Conservation (phyloP, 2,797 vertebrate genomes). For the Accipiter fasciatus region DNA sequence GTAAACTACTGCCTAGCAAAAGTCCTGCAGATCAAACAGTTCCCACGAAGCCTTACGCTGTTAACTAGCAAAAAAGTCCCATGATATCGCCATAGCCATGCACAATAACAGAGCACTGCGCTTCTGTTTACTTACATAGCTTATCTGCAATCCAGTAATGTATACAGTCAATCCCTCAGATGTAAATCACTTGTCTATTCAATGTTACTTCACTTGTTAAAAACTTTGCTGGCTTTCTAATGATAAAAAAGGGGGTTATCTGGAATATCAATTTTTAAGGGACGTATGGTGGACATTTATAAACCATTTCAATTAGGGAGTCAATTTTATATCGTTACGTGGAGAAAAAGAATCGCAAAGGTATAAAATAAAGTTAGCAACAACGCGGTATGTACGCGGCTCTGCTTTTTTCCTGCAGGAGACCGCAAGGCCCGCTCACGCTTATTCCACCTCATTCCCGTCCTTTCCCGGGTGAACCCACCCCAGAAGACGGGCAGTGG, state of each 20-base stretch:
- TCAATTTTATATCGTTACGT: not conserved
- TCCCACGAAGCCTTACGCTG: slow-evolving; percentile 54
- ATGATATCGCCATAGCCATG: slow-evolving; percentile 4
- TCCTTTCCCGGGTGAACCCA: not conserved
- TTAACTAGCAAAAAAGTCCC: slow-evolving; percentile 56
- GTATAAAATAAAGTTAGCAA: not conserved
- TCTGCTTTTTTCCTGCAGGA: not conserved
- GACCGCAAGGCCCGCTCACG: not conserved
- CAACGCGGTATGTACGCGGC: rapidly evolving
- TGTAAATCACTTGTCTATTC: slow-evolving; percentile 30
- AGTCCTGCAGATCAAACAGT: slow-evolving; percentile 58
- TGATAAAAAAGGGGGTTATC: not conserved
- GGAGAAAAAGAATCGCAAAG: not conserved
- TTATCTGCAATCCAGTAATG: slow-evolving; percentile 38
- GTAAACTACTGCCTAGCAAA: slow-evolving; percentile 57
- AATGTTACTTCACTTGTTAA: not conserved
- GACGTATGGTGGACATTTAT: not conserved
- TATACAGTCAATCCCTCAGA: not conserved
- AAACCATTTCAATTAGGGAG: not conserved
- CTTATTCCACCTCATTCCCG: not conserved
- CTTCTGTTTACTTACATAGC: slow-evolving; percentile 57
- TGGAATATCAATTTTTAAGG: not conserved
- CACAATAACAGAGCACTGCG: not conserved
- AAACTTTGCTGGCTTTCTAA: slow-evolving; percentile 23
- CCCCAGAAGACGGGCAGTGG: rapidly evolving